A percentile compares a stretch with the other conserved stretches of the same genome.
These are phyloP conservation scores for Cheirogaleus medius DNA, from an alignment of 2,113 vertebrate species.

Conservation along the genomic window DNA sequence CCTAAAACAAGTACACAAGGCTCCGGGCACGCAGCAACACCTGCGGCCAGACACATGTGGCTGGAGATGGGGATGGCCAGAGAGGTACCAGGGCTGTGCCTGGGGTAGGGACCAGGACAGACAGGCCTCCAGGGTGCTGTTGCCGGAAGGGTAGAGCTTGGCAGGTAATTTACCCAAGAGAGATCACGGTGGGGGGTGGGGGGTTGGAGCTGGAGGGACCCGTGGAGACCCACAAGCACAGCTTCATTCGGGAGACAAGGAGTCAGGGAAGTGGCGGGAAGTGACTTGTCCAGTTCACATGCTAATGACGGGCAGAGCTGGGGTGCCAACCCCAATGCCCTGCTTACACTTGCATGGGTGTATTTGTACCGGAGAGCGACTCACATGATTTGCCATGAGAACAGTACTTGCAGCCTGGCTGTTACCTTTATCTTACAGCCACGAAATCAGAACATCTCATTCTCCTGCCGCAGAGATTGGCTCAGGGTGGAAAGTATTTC, in stretches of 20 bases:
- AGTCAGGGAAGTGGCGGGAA: not conserved
- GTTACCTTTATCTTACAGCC: not conserved
- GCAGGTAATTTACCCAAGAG: not conserved
- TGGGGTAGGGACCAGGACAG: not conserved
- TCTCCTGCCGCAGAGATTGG: not conserved
- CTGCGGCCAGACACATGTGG: not conserved
- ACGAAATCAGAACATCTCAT: not conserved
- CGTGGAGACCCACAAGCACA: not conserved
- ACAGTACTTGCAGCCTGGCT: not conserved
- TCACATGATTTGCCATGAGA: not conserved
- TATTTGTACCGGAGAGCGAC: not conserved
- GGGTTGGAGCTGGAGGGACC: not conserved
- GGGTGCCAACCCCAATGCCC: not conserved
- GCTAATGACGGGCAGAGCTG: not conserved
- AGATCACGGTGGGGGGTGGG: not conserved
- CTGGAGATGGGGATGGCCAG: not conserved
- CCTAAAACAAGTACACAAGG: not conserved
- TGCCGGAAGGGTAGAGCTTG: not conserved
- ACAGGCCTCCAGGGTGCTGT: not conserved
- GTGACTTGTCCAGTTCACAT: not conserved
- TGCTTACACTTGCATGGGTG: not conserved
- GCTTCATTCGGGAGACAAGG: not conserved
- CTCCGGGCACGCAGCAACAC: not conserved
- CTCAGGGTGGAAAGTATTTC: not conserved
- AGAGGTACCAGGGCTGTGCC: fast-evolving